Percentiles rank a stretch among this genome's conserved stretches.
Conservation (phyloP, 2,888 invertebrate genomes). For the Cantharis rustica region DNA sequence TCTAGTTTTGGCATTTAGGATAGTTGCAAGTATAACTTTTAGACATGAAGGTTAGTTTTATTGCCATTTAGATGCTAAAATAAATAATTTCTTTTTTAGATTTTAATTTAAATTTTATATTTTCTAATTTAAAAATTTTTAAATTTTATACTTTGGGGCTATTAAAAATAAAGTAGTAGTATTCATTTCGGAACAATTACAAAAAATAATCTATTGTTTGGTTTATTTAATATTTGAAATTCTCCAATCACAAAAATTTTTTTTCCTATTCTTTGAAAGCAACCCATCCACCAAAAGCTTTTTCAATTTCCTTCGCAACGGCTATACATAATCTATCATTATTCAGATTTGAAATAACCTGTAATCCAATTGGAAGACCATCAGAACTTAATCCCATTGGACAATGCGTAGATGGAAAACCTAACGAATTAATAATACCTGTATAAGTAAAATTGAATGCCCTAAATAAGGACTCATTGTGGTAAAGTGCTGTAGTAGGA, state of each 20-base stretch:
- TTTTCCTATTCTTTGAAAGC: neutral
- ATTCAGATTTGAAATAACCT: conserved; percentile 80
- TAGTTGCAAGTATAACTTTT: too few relatives aligned
- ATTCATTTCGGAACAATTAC: too few relatives aligned
- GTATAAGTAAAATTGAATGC: conserved; percentile 88
- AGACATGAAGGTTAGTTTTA: too few relatives aligned
- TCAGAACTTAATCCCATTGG: conserved; percentile 82
- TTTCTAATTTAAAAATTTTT: too few relatives aligned
- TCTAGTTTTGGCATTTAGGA: too few relatives aligned
- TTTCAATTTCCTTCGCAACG: conserved; percentile 85
- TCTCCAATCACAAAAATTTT: neutral
- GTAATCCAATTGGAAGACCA: conserved; percentile 87
- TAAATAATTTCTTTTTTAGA: too few relatives aligned
- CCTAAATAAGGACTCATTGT: conserved; percentile 81
- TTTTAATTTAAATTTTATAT: too few relatives aligned
- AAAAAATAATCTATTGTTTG: too few relatives aligned
- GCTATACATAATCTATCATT: conserved; percentile 87
- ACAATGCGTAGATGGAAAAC: conserved; percentile 84
- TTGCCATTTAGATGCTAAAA: too few relatives aligned
- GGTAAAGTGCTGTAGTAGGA: conserved; percentile 87
- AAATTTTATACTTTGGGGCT: too few relatives aligned
- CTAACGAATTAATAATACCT: conserved; percentile 83
- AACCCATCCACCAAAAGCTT: conserved; percentile 89
- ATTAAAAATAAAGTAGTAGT: too few relatives aligned
- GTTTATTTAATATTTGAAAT: too few relatives aligned